phyloP scores from a whole-genome alignment of 1,140 invertebrate genomes.

The Steinernema feltiae region DNA sequence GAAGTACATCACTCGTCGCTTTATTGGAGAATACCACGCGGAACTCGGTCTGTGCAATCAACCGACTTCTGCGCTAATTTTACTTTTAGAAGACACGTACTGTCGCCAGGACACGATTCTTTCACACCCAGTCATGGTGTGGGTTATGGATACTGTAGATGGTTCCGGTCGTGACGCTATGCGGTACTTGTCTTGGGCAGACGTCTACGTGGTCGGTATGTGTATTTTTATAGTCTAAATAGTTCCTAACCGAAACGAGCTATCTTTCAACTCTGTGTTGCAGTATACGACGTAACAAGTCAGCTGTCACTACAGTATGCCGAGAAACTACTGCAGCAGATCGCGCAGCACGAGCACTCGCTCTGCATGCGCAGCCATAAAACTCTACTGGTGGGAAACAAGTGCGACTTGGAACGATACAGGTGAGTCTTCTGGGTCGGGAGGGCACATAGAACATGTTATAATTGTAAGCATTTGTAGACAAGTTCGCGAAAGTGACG shows the following conservation, averaged over 20 bases:
- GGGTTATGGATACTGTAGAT: constrained; percentile 62
- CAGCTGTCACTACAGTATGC: constrained; percentile 59
- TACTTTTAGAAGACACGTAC: constrained; percentile 60
- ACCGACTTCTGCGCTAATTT: constrained; percentile 12
- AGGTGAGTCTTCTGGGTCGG: constrained; percentile 47
- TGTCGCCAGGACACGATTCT: constrained; percentile 59
- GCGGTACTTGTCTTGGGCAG: constrained; percentile 61
- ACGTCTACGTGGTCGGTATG: constrained; percentile 60
- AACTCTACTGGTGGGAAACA: constrained; percentile 60
- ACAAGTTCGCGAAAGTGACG: constrained; percentile 34
- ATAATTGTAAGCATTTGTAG: background rate
- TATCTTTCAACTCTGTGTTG: too few species aligned
- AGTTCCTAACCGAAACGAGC: too few species aligned
- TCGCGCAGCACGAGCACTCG: constrained; percentile 56
- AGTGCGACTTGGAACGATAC: constrained; percentile 61
- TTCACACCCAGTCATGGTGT: constrained; percentile 58
- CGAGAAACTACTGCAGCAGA: constrained; percentile 57
- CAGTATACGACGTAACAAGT: constrained; percentile 60
- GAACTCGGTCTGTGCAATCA: constrained; percentile 54
- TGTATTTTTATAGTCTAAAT: too few species aligned
- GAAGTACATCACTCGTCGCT: constrained; percentile 61
- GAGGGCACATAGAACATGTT: background rate
- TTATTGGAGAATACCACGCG: constrained; percentile 62
- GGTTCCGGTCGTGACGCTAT: constrained; percentile 58
- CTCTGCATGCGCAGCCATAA: constrained; percentile 54